Percentiles rank a stretch among this genome's conserved stretches.
These are phyloP conservation scores for Drosophila quadrilineata DNA, from an alignment of 1,140 invertebrate genomes.

Conservation along the genomic window DNA sequence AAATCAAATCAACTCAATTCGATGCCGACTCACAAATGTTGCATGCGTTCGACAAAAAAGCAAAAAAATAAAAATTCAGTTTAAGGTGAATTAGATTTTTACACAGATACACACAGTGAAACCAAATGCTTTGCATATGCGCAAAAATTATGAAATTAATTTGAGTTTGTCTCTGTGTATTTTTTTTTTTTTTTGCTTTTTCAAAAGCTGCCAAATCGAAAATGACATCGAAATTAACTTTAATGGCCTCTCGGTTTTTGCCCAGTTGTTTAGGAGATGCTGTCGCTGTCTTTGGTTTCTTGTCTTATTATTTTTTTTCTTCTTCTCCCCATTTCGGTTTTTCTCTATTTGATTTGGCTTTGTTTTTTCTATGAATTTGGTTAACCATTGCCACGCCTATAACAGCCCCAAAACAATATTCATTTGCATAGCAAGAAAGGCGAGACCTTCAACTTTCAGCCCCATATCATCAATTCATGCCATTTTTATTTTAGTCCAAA, in stretches of 20 bases:
- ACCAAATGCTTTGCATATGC: constrained; percentile 41
- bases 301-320: neutral
- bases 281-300: too few relatives aligned
- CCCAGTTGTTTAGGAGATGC: neutral
- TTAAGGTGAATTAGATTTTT: constrained; percentile 80
- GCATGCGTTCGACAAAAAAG: constrained; percentile 69
- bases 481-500: too few relatives aligned
- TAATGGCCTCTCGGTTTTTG: constrained; percentile 44
- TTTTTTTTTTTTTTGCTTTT: too few relatives aligned
- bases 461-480: neutral
- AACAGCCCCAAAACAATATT: neutral
- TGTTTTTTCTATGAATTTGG: too few relatives aligned
- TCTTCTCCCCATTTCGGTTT: too few relatives aligned
- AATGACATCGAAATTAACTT: constrained; percentile 66
- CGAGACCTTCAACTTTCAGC: neutral
- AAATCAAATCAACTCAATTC: constrained; percentile 17
- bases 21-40: constrained; percentile 60
- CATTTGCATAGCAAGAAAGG: constrained; percentile 14
- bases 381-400: too few relatives aligned
- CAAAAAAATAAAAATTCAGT: too few relatives aligned
- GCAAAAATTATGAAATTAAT: constrained; percentile 71
- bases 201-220: constrained; percentile 67
- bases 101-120: constrained; percentile 8
- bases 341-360: too few relatives aligned
- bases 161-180: constrained; percentile 43